Base-by-base conservation (phyloP, 2,797 vertebrate genomes). In the Atherinosoma microstoma region DNA sequence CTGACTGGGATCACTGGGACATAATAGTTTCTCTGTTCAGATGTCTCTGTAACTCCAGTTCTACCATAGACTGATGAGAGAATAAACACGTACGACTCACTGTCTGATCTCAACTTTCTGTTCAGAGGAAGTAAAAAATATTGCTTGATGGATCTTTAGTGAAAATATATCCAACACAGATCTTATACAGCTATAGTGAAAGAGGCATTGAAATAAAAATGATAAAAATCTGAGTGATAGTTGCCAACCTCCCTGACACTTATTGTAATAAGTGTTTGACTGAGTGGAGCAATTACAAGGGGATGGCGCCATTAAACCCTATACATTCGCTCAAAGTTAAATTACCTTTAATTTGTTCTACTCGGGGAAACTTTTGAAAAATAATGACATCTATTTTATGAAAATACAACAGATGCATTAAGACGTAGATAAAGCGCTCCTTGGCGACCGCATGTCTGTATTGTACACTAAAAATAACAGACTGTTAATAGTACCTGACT, bases 241-340 rank as follows among this genome's bases (percentile, higher is more conserved):
- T 70, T 67, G 62, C 70, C 70, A 75, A 73, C 75, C 76, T 85
- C 76, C 49, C 61, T 56, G 38, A 74, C 61, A 77, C 79, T 79
- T 87, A 82, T 84, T 90, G 29, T 18, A n/a, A 20, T 20, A 77
- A 86, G 90, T 83, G 83, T 82, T 77, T 87, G 84, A 90, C 70
- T 90, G 80, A 92, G 83, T 83, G 81, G 66, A 70, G 85, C 87
- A 92, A 90, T 91, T 91, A 90, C 83, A 82, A 80, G 29, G 77
- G 73, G 89, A 20, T 79, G 64, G 86, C 78, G 83, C 81, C 78
- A 92, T 88, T 85, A 90, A 79, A 81, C 77, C 68, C 78, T 91
- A 89, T 87, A 83, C 86, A 86, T 90, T 89, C 81, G 67, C 78
- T 85, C 58, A 78, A 76, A 79, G 80, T 89, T 89, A 82, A 83